Percentiles rank a stretch among this genome's conserved stretches.
These are phyloP conservation scores for Prunella fulvescens DNA, from an alignment of 2,113 vertebrate species.

Conservation along the genomic window DNA sequence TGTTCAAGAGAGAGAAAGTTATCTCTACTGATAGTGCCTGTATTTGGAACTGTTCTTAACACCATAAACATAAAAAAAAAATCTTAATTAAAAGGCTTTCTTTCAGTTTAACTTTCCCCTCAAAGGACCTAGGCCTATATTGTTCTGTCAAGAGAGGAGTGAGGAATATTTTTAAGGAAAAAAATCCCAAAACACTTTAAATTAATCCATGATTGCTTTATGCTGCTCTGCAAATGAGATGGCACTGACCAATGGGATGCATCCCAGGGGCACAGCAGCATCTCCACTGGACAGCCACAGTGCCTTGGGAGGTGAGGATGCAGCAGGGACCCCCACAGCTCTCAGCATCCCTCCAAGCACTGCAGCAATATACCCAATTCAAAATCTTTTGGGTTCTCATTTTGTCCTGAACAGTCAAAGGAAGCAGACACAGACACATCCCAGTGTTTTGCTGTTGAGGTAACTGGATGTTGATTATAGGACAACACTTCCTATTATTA, in stretches of 20 bases:
- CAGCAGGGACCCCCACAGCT: background rate
- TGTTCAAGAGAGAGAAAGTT: background rate
- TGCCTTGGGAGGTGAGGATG: rapidly evolving
- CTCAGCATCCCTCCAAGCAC: background rate
- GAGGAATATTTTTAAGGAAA: background rate
- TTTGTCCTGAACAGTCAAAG: background rate
- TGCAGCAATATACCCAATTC: background rate
- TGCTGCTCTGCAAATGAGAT: background rate
- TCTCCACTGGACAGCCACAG: background rate
- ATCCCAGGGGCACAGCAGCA: too few relatives aligned
- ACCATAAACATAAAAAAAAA: background rate
- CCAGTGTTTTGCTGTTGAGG: background rate
- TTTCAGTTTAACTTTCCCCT: background rate
- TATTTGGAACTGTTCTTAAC: background rate
- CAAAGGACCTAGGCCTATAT: background rate
- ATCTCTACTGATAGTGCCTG: background rate
- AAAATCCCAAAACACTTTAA: background rate
- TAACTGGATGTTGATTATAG: background rate
- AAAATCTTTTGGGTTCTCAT: background rate
- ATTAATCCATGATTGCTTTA: background rate
- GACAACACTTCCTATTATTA: background rate
- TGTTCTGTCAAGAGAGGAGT: background rate
- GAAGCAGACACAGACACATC: background rate
- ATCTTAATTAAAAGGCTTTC: background rate
- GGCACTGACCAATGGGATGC: background rate